Evolutionary conservation across 2,888 invertebrate genomes (phyloP), one percentile per base, ranked within the genome.

Genomic region (Petrophora chlorosata): DNA sequence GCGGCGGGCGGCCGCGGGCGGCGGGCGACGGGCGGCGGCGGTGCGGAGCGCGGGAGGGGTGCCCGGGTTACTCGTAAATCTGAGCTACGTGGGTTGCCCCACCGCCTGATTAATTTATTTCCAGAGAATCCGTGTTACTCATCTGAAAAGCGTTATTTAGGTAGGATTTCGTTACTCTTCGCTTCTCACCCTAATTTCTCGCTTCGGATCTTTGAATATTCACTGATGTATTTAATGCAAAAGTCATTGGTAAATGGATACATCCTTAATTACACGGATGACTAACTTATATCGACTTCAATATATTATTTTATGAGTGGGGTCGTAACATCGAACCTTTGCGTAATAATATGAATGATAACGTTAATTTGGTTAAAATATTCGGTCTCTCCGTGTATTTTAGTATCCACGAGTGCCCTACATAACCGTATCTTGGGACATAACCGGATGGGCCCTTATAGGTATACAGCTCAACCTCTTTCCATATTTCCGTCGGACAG

Each of bases 91-190:
- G 73, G 74, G 75, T 69, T 67, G 70, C 70, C 68, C 72, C 63
- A 62, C 67, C 70, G 63, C 61, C 77, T 83, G 82, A 85, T 87
- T 85, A 82, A 86, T 86, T 82, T 82, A 79, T 83, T 78, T 79
- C 61, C 70, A 73, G 63, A 64, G 71, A 78, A 79, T 76, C 71
- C 70, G 65, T 76, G 75, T 73, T 70, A 79, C 72, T 76, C 77
- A 80, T 80, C 68, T 73, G 69, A 72, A 75, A 76, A 74, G 62
- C 70, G 68, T 70, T 76, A 72, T 68, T 69, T 67, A 64, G 68
- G 51, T 52, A 40, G 53, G 61, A 70, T 65, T 68, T 64, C 50
- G 59, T 63, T 65, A 63, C 64, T 58, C 45, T 63, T 59, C 53
- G 54, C 61, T 52, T 64, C 59, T 62, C 61, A 60, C 61, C 53